Base-by-base conservation (phyloP, 2,797 vertebrate species). In the Atherinosoma microstoma region DNA sequence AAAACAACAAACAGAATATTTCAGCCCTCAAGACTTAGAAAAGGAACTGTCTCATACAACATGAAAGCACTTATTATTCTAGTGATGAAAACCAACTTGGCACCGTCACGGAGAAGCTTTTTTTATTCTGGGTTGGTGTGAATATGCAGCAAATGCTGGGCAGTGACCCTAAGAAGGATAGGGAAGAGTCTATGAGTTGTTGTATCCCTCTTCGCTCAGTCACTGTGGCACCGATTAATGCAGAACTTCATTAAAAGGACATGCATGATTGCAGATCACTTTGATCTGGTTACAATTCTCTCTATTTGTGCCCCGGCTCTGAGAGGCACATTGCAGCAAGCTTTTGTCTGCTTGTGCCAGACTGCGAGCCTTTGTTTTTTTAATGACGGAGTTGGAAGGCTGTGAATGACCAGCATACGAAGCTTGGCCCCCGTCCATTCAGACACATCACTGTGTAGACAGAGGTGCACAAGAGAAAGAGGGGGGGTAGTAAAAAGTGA, bases 191-290 rank as follows among this genome's bases (percentile, higher is more conserved):
- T 49, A 29, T 82, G 60, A 45, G 64, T 79, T 40, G 24, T 68
- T 40, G 24, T 68, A 38, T 71, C 74, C 61, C 35, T 70, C 42
- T 60, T 60, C 70, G 70, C 47, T 75, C 40, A 59, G 65, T 57
- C 75, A 71, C 70, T 84, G 65, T 75, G 70, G 36, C 63, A 76
- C 84, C 92, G 93, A 95, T 95, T 91, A 94, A 92, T 78, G 70
- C 69, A 76, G 82, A 88, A 87, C 84, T 87, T 94, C 90, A 95
- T 94, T 94, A 94, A 94, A 94, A 92, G 90, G 69, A 88, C 91
- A 92, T 78, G 93, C 93, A 94, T 93, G 93, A 91, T 75, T 90
- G 94, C 84, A 75, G 77, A 84, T 87, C 62, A 79, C 85, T 93
- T 94, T 95, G 92, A 94, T 94, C 85, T 86, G 49, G 64, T 87